phyloP scores from a whole-genome alignment of 2,113 vertebrate genomes.

The Spheniscus mendiculus region DNA sequence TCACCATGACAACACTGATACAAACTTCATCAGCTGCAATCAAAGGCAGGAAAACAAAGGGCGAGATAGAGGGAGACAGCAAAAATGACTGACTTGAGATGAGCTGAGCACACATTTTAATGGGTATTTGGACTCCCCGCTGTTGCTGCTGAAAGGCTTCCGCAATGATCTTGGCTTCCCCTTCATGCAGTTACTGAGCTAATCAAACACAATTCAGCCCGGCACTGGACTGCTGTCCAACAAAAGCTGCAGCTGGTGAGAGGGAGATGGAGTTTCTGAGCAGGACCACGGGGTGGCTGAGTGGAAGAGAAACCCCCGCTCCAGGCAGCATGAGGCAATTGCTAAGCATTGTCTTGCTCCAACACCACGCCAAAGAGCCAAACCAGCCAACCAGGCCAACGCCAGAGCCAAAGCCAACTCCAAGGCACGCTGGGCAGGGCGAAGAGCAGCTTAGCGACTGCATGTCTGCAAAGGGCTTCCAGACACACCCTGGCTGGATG shows the following conservation, averaged over 20 bases:
- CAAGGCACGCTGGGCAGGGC: background rate
- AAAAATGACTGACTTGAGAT: background rate
- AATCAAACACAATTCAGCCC: slow-evolving; percentile 17
- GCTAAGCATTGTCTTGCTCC: background rate
- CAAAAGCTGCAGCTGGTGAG: background rate
- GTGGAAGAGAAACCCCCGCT: background rate
- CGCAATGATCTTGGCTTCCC: slow-evolving; percentile 27
- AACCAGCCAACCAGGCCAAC: background rate
- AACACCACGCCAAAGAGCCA: background rate
- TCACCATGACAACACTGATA: background rate
- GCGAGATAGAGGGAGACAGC: background rate
- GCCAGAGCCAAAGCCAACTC: background rate
- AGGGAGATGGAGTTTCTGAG: background rate
- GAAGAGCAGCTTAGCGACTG: background rate
- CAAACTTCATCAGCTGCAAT: slow-evolving; percentile 9
- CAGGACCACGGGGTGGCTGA: background rate
- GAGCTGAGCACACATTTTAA: slow-evolving; percentile 45
- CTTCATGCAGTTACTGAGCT: slow-evolving; percentile 19
- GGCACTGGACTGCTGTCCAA: background rate
- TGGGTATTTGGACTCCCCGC: slow-evolving; percentile 22
- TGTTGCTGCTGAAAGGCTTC: slow-evolving; percentile 48
- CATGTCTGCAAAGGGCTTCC: background rate
- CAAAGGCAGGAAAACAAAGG: slow-evolving; percentile 36
- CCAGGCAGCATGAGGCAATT: background rate
- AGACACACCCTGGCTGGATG: background rate